Conservation (phyloP, 2,797 vertebrate species). For the Aulostomus chinensis region DNA sequence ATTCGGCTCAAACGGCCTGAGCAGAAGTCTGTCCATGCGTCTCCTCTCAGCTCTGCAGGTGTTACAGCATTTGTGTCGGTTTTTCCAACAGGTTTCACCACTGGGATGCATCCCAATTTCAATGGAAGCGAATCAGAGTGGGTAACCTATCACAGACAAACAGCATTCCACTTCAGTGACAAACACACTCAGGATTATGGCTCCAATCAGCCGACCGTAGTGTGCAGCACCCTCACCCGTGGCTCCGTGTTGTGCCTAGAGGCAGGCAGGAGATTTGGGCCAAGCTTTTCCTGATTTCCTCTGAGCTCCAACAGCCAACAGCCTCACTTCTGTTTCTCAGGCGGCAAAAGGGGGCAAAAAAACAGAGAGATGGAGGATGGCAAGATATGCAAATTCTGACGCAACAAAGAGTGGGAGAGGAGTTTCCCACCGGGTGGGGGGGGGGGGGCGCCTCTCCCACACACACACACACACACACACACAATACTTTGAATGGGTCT, state of each 20-base stretch:
- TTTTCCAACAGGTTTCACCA: conserved; percentile 26
- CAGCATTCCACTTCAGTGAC: conserved; percentile 22
- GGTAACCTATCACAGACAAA: conserved; percentile 20
- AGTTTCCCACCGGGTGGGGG: conserved; percentile 79
- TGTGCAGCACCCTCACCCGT: conserved; percentile 4
- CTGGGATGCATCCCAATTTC: conserved; percentile 45
- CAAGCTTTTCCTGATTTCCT: conserved; percentile 36
- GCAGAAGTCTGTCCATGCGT: no score
- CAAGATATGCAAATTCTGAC: conserved; percentile 70
- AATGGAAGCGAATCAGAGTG: conserved; percentile 37
- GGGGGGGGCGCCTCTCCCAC: conserved; percentile 11
- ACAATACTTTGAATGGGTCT: conserved; percentile 73
- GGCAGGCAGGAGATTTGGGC: conserved; percentile 19
- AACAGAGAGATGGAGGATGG: conserved; percentile 56
- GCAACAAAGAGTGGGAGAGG: conserved; percentile 68
- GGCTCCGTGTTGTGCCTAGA: conserved; percentile 24
- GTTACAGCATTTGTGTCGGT: no score
- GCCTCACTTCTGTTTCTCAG: conserved; percentile 43
- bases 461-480: conserved; percentile 29
- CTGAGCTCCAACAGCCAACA: conserved; percentile 16
- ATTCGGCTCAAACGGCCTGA: no score
- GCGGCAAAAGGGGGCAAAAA: conserved; percentile 11
- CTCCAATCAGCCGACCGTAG: neutral
- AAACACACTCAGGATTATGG: conserved; percentile 13
- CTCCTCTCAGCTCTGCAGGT: no score